Conservation (phyloP, 37 sponge, comb jelly and placozoan species). For the Spongilla lacustris region DNA sequence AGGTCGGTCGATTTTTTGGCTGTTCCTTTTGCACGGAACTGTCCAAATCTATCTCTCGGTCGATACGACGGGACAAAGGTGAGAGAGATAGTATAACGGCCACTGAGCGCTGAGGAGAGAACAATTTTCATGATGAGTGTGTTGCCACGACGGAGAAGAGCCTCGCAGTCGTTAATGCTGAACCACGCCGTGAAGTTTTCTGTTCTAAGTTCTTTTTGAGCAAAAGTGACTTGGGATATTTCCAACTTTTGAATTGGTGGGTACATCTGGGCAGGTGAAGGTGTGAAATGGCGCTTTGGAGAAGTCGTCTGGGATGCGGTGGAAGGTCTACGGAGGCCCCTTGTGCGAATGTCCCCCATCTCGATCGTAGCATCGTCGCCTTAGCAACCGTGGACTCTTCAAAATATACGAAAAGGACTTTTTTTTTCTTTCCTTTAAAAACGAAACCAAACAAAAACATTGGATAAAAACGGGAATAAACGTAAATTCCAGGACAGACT, state of each 20-base stretch:
- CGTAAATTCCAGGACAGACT: too few relatives aligned
- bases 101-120: constrained; percentile 25
- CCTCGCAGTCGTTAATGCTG: not conserved
- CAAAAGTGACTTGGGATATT: not conserved
- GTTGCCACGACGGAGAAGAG: constrained; percentile 55
- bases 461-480: too few relatives aligned
- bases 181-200: not conserved
- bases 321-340: not conserved
- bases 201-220: not conserved
- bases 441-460: too few relatives aligned
- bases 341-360: not conserved
- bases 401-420: not conserved
- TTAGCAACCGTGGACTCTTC: not conserved
- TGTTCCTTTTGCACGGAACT: constrained; percentile 61
- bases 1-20: constrained; percentile 47
- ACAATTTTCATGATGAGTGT: constrained; percentile 50
- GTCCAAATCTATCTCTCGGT: constrained; percentile 66
- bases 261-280: not conserved
- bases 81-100: constrained; percentile 55
- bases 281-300: not conserved
- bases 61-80: constrained; percentile 66
- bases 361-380: not conserved
- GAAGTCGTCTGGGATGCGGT: not conserved
- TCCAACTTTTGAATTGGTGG: not conserved
- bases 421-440: too few relatives aligned